A percentile compares a stretch with the other conserved stretches of the same genome.
Conservation (phyloP, 2,888 invertebrate species). For the Eumerus sabulonum region DNA sequence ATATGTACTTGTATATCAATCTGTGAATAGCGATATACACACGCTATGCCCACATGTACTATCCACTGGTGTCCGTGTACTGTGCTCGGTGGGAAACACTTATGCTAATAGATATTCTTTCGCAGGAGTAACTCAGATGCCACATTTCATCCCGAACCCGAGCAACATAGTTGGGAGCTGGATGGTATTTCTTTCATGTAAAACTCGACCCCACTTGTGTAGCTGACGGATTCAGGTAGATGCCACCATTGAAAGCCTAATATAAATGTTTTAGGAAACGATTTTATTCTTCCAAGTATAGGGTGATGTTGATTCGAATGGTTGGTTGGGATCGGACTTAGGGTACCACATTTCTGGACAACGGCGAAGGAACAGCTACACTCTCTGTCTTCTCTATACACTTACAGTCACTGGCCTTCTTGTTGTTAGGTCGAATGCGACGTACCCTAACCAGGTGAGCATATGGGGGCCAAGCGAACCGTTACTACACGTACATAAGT, state of each 20-base stretch:
- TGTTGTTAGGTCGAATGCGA: constrained; percentile 36
- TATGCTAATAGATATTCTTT: constrained; percentile 69
- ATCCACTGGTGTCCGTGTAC: constrained; percentile 4
- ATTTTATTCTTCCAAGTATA: constrained; percentile 43
- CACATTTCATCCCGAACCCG: constrained; percentile 51
- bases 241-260: constrained; percentile 50
- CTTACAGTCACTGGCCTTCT: neutral
- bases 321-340: too few relatives aligned
- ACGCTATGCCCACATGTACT: constrained; percentile 28
- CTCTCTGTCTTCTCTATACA: constrained; percentile 1
- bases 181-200: constrained; percentile 35
- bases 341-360: too few relatives aligned
- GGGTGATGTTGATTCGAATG: too few relatives aligned
- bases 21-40: constrained; percentile 22
- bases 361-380: too few relatives aligned
- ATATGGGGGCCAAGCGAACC: neutral
- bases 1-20: constrained; percentile 66
- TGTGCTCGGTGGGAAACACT: constrained; percentile 52
- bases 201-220: constrained; percentile 2
- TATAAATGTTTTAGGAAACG: constrained; percentile 63
- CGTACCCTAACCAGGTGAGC: constrained; percentile 11
- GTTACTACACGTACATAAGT: constrained; percentile 18
- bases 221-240: constrained; percentile 42
- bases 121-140: constrained; percentile 50
- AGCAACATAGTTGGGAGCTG: constrained; percentile 9